A percentile compares a stretch with the other conserved stretches of the same genome.
Evolutionary conservation across 2,113 vertebrate species (phyloP).

Genomic region (Gnathonemus echidnorhynchus): DNA sequence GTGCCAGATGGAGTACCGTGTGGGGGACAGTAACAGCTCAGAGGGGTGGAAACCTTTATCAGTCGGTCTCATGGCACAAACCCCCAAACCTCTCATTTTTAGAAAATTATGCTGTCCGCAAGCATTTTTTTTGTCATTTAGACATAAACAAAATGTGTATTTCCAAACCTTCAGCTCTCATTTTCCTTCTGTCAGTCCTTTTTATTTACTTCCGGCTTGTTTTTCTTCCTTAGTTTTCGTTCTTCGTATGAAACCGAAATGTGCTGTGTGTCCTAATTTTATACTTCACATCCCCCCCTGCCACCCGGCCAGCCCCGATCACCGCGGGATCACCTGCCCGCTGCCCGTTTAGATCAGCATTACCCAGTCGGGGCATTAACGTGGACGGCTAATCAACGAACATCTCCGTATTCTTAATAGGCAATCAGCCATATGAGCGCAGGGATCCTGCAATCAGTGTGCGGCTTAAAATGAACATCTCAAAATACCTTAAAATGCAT

Average conservation of each 20-base stretch:
- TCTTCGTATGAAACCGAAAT: background rate
- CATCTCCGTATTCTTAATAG: background rate
- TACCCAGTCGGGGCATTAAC: background rate
- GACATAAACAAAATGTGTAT: background rate
- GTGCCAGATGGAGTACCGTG: background rate
- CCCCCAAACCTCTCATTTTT: background rate
- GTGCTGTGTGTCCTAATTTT: background rate
- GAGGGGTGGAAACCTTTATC: background rate
- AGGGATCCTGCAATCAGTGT: background rate
- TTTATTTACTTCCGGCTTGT: background rate
- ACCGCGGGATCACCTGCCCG: background rate
- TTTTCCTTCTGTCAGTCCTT: background rate
- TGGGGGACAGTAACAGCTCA: background rate
- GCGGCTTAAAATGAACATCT: background rate
- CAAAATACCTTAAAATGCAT: background rate
- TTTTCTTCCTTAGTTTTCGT: background rate
- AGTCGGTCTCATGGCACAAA: background rate
- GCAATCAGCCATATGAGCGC: background rate
- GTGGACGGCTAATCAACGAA: background rate
- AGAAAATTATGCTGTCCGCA: background rate
- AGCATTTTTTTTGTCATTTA: background rate
- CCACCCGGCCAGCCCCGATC: background rate
- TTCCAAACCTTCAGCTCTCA: background rate
- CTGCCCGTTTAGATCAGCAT: background rate
- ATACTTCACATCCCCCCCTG: background rate